phyloP scores from a whole-genome alignment of 2,797 vertebrate genomes.

The Danio albolineatus region DNA sequence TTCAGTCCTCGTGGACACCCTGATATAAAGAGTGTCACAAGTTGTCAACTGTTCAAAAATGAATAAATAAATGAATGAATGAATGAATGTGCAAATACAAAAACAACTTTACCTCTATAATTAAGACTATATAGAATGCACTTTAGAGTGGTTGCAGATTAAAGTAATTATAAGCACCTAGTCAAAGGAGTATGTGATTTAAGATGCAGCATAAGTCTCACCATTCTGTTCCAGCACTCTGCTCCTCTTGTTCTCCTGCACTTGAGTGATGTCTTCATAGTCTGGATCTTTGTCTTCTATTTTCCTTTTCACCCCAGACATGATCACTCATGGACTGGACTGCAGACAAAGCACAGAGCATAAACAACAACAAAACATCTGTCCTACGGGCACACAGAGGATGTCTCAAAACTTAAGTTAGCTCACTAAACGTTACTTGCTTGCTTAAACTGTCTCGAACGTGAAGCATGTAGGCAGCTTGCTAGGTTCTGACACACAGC shows the following conservation, averaged over 20 bases:
- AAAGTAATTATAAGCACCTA: too few relatives aligned
- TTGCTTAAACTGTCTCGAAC: background rate
- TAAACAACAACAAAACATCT: background rate
- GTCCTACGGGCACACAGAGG: background rate
- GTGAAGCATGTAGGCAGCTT: background rate
- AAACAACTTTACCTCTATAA: too few relatives aligned
- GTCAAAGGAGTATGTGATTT: too few relatives aligned
- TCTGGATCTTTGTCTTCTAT: conserved; percentile 95
- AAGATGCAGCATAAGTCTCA: conserved; percentile 65
- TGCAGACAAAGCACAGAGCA: background rate
- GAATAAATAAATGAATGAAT: too few relatives aligned
- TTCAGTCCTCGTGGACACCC: too few relatives aligned
- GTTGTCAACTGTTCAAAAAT: too few relatives aligned
- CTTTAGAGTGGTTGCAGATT: too few relatives aligned
- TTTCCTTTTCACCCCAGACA: conserved; percentile 95
- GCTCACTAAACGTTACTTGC: background rate
- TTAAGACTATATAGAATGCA: too few relatives aligned
- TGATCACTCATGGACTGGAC: conserved; percentile 62
- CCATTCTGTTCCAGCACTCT: conserved; percentile 90
- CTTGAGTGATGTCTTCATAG: conserved; percentile 90
- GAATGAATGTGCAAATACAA: too few relatives aligned
- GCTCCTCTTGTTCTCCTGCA: conserved; percentile 89
- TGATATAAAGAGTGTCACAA: too few relatives aligned
- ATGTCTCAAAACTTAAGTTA: background rate
- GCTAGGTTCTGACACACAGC: conserved; percentile 3